phyloP scores from a whole-genome alignment of 2,888 invertebrate genomes.

The Arenicola marina region DNA sequence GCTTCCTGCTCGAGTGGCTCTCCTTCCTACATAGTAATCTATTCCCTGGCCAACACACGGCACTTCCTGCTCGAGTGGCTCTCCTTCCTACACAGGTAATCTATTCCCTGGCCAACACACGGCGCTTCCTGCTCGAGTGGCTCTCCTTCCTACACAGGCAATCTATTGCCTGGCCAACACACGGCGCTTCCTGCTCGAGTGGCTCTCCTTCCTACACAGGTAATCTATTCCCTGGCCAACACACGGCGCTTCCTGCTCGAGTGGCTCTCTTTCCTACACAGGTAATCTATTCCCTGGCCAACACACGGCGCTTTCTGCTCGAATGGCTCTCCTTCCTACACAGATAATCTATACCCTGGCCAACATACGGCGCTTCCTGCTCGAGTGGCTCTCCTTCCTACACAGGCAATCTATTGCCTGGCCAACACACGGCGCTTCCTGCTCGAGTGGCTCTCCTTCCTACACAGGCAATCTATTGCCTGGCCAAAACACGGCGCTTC shows the following conservation, averaged over 20 bases:
- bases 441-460: not conserved
- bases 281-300: not conserved
- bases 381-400: not conserved
- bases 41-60: not conserved
- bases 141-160: not conserved
- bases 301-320: not conserved
- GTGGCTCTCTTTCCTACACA: not conserved
- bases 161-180: not conserved
- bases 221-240: not conserved
- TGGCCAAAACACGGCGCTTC: not conserved
- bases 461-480: not conserved
- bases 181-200: not conserved
- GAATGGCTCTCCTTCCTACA: not conserved
- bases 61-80: not conserved
- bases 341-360: not conserved
- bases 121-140: not conserved
- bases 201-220: not conserved
- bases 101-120: not conserved
- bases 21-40: not conserved
- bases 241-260: not conserved
- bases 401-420: not conserved
- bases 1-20: not conserved
- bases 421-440: not conserved
- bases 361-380: not conserved
- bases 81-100: not conserved